These are phyloP conservation scores for Nasonia oneida DNA, from an alignment of 2,888 invertebrate species.

Conservation along the genomic window DNA sequence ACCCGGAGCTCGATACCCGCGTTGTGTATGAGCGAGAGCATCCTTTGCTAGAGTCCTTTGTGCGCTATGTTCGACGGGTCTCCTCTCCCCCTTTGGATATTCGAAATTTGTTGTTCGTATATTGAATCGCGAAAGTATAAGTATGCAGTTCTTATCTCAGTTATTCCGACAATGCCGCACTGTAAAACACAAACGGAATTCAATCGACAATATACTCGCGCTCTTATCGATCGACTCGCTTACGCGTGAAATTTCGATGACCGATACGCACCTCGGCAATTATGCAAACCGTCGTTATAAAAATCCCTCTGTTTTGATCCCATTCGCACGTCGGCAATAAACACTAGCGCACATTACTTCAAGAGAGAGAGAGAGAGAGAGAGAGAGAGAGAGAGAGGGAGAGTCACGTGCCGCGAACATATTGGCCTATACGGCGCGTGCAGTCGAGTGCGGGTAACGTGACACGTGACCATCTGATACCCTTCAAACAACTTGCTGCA, in stretches of 20 bases:
- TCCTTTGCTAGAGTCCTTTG: constrained; percentile 11
- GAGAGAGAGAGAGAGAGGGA: not conserved
- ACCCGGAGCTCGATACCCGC: not conserved
- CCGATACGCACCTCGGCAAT: not conserved
- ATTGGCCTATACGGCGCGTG: constrained; percentile 67
- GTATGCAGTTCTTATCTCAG: too few relatives aligned
- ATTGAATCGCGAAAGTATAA: too few relatives aligned
- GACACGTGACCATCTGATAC: constrained; percentile 75
- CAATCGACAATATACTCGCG: not conserved
- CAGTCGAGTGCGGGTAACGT: constrained; percentile 72
- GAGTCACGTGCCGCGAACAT: constrained; percentile 66
- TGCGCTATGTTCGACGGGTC: not conserved
- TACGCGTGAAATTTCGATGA: constrained; percentile 6
- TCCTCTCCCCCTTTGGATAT: not conserved
- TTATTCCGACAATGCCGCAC: not conserved
- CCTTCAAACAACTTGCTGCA: constrained; percentile 63
- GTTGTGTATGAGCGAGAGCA: not conserved
- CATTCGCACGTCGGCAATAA: constrained; percentile 7
- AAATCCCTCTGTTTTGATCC: constrained; percentile 7
- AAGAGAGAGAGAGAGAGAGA: not conserved
- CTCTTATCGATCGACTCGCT: not conserved
- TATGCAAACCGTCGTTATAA: not conserved
- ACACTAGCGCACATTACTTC: constrained; percentile 24
- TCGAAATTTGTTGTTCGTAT: not conserved
- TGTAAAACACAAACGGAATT: not conserved